phyloP scores from a whole-genome alignment of 2,888 invertebrate genomes.

The Hetaerina titia region DNA sequence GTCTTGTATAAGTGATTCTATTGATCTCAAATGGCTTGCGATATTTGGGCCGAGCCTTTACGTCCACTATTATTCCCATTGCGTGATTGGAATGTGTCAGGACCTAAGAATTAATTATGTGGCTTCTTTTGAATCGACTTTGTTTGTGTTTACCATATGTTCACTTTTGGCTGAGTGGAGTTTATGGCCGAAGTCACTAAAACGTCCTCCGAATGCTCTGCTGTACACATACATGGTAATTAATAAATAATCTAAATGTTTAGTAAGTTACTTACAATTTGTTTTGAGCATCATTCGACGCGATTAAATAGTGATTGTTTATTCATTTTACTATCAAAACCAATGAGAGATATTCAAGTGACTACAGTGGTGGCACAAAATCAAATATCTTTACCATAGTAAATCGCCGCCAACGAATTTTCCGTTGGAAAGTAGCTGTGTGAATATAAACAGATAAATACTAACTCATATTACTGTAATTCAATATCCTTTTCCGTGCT shows the following conservation, averaged over 20 bases:
- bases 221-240: neutral
- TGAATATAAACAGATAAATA: too few relatives aligned
- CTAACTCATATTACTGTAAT: too few relatives aligned
- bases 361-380: too few relatives aligned
- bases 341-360: too few relatives aligned
- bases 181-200: neutral
- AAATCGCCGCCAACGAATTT: too few relatives aligned
- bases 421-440: too few relatives aligned
- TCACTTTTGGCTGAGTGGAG: neutral
- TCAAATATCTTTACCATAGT: too few relatives aligned
- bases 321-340: too few relatives aligned
- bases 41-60: neutral
- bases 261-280: too few relatives aligned
- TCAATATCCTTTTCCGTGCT: too few relatives aligned
- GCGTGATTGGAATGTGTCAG: neutral
- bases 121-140: slow-evolving; percentile 20
- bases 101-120: neutral
- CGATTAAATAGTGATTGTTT: too few relatives aligned
- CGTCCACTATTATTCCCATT: neutral
- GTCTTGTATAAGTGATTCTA: neutral
- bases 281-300: too few relatives aligned
- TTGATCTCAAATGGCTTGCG: neutral
- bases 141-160: slow-evolving; percentile 13
- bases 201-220: neutral
- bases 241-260: neutral